phyloP scores from a whole-genome alignment of 2,888 invertebrate species.

The Acrocyrtus sp. region DNA sequence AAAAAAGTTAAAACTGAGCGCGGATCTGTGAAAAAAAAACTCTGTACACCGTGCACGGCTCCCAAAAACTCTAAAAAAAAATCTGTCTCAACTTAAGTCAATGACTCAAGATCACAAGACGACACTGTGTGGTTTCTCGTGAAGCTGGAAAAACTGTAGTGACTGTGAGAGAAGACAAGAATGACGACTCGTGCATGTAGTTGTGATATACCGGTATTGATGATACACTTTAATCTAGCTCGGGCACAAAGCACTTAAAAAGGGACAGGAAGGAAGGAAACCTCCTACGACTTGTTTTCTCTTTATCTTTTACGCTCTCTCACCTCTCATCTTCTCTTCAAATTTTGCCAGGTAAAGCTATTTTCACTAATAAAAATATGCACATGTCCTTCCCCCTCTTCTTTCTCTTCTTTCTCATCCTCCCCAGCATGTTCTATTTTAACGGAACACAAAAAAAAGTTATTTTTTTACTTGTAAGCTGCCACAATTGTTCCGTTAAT shows the following conservation, averaged over 20 bases:
- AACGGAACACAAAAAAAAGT: too few species aligned
- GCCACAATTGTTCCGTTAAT: conserved; percentile 49
- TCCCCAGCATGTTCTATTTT: too few species aligned
- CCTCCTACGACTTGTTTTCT: conserved; percentile 30
- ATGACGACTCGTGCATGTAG: not conserved
- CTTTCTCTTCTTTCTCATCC: not conserved
- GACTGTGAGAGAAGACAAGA: not conserved
- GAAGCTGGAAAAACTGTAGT: not conserved
- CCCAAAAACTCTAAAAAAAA: not conserved
- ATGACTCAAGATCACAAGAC: conserved; percentile 26
- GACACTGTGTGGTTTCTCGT: too few species aligned
- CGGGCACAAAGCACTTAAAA: not conserved
- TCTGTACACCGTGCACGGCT: not conserved
- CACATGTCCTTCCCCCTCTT: not conserved
- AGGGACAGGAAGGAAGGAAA: conserved; percentile 42
- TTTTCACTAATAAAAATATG: too few species aligned
- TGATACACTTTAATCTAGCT: not conserved
- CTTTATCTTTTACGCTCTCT: not conserved
- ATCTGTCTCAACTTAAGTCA: conserved; percentile 21
- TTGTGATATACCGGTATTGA: not conserved
- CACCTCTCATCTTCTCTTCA: conserved; percentile 19
- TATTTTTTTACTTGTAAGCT: too few species aligned
- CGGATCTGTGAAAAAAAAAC: conserved; percentile 1
- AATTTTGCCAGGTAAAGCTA: not conserved
- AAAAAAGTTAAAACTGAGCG: not conserved